Conservation (phyloP, 2,113 vertebrate genomes). For the Aramus guarauna region DNA sequence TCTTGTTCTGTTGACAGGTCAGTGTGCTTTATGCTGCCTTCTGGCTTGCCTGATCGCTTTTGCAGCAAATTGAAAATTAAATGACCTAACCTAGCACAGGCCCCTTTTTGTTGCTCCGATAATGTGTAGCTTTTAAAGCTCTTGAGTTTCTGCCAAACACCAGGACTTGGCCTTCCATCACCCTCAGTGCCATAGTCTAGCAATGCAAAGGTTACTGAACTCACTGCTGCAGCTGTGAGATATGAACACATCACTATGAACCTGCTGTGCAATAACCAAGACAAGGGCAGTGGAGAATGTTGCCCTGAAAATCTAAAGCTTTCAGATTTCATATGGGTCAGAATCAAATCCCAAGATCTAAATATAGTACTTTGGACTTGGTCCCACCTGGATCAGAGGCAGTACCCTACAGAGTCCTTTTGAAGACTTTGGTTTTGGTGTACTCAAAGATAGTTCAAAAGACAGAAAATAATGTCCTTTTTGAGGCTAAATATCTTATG, state of each 20-base stretch:
- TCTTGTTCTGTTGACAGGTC: neutral
- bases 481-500: neutral
- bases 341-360: neutral
- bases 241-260: neutral
- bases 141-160: constrained; percentile 14
- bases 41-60: constrained; percentile 22
- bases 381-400: neutral
- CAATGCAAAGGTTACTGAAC: constrained; percentile 37
- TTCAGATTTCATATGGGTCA: neutral
- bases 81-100: neutral
- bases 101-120: constrained; percentile 13
- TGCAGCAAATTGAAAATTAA: constrained; percentile 36
- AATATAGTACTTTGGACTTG: neutral
- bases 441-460: neutral
- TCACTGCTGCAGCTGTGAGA: constrained; percentile 29
- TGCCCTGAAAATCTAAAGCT: neutral
- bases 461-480: neutral
- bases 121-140: constrained; percentile 43
- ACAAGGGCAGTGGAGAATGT: neutral
- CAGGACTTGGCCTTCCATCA: constrained; percentile 14
- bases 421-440: neutral
- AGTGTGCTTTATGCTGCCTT: neutral
- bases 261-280: neutral
- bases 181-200: neutral
- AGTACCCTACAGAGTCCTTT: neutral